Percentiles rank a stretch among this genome's conserved stretches.
phyloP scores from a whole-genome alignment of 1,140 invertebrate genomes.

The Octopus bimaculoides region DNA sequence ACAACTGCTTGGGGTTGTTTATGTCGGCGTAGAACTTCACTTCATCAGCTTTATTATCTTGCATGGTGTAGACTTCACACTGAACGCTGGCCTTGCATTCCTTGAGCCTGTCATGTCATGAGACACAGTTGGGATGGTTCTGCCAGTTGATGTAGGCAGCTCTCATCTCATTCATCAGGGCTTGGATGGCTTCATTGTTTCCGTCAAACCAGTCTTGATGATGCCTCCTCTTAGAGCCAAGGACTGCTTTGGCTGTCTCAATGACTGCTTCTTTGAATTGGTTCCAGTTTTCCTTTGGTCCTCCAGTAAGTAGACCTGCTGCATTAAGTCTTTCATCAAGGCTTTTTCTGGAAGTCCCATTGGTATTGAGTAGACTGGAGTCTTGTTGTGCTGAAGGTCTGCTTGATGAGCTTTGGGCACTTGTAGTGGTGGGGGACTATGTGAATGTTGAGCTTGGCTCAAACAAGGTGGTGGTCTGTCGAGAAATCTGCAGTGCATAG shows the following conservation, averaged over 20 bases:
- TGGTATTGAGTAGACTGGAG: background rate
- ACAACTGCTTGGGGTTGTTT: background rate
- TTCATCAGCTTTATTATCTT: background rate
- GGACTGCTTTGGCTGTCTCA: background rate
- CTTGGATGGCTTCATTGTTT: background rate
- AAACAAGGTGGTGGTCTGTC: conserved; percentile 2
- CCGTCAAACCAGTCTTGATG: conserved; percentile 3
- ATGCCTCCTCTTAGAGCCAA: background rate
- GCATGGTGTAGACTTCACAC: no score
- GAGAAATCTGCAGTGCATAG: background rate
- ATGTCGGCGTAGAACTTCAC: background rate
- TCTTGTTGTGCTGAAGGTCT: background rate
- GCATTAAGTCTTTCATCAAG: no score
- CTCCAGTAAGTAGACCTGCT: background rate
- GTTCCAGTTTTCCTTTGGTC: background rate
- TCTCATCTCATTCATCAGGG: background rate
- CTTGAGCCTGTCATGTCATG: background rate
- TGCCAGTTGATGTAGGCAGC: background rate
- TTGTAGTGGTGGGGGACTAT: background rate
- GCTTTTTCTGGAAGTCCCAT: no score
- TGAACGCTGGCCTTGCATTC: background rate
- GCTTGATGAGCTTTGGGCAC: background rate
- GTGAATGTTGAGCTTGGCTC: background rate
- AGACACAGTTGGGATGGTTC: background rate
- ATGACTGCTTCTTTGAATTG: background rate